Evolutionary conservation across 2,797 vertebrate species (phyloP).

Genomic region (Cyprinodon diabolis): DNA sequence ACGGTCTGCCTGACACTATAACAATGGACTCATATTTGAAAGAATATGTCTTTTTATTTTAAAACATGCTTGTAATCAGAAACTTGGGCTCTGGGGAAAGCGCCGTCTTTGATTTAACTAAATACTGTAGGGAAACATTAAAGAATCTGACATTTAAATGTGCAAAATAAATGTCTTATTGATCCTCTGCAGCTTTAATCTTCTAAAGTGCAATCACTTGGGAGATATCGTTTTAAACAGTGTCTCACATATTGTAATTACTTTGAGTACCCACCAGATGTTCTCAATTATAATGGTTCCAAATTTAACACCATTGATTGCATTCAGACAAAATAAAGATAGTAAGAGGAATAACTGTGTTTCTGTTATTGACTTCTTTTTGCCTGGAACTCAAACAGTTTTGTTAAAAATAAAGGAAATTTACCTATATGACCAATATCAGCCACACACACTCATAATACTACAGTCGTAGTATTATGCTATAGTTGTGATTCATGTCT

Average conservation of each 20-base stretch:
- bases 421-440: no score
- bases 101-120: neutral
- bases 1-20: neutral
- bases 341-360: neutral
- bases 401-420: neutral
- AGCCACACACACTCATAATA: conserved; percentile 4
- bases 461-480: conserved; percentile 61
- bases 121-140: neutral
- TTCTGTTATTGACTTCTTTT: neutral
- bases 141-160: conserved; percentile 6
- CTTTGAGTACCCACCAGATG: conserved; percentile 76
- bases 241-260: conserved; percentile 83
- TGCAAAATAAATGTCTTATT: conserved; percentile 39
- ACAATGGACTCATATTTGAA: neutral
- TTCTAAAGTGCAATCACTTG: conserved; percentile 65
- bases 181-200: conserved; percentile 64
- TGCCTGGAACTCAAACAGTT: neutral
- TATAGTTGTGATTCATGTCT: conserved; percentile 72
- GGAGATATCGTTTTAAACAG: conserved; percentile 75
- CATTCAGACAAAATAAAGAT: neutral
- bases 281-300: conserved; percentile 13
- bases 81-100: neutral
- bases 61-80: neutral
- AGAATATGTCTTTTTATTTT: neutral
- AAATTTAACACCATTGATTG: neutral